Conservation (phyloP, 2,797 vertebrate species). For the Squalus acanthias region DNA sequence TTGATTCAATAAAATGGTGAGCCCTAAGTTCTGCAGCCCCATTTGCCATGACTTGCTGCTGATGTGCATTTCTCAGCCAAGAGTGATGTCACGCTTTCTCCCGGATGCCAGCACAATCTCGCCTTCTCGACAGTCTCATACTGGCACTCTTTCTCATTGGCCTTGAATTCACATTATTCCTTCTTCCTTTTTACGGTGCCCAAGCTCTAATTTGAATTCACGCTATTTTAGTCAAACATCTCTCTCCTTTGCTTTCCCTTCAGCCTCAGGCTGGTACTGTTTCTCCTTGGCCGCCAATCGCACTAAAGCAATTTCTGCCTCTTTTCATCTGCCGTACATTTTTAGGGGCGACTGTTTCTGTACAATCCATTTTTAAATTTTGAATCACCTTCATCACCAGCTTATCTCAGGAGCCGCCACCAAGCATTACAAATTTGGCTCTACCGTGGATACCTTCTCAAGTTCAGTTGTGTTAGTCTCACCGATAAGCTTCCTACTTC, state of each 20-base stretch:
- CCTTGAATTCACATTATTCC: not conserved
- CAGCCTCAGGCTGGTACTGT: not conserved
- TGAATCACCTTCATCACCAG: not conserved
- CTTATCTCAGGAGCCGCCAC: not conserved
- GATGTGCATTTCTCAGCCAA: not conserved
- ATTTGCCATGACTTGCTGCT: not conserved
- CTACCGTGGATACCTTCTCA: not conserved
- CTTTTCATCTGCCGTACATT: not conserved
- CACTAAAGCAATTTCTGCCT: not conserved
- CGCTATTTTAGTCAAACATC: not conserved
- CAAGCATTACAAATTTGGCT: not conserved
- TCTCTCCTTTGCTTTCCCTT: not conserved
- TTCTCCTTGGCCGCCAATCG: not conserved
- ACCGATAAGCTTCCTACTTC: not conserved
- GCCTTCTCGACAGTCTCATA: not conserved
- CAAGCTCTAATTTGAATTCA: not conserved
- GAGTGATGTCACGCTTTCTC: not conserved
- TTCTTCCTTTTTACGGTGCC: not conserved
- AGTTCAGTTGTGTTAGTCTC: not conserved
- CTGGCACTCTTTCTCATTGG: not conserved
- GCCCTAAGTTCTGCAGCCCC: too few relatives aligned
- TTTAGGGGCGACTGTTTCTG: not conserved
- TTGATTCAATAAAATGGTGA: not conserved
- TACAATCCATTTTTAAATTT: not conserved
- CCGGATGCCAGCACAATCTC: not conserved